Evolutionary conservation across 2,888 invertebrate genomes (phyloP).

Genomic region (Aphelenchoides bicaudatus): DNA sequence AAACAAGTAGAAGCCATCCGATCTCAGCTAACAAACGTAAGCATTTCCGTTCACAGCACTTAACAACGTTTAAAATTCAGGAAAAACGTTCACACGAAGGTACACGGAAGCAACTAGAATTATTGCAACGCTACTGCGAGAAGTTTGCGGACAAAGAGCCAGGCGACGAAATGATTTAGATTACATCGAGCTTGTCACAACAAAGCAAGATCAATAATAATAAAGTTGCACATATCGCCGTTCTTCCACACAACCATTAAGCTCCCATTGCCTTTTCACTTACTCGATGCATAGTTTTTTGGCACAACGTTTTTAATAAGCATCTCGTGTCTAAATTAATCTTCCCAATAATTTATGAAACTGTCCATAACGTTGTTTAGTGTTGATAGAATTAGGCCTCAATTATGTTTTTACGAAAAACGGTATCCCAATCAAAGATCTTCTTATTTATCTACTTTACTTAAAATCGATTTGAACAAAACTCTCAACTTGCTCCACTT

Average conservation of each 20-base stretch:
- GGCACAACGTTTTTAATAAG: too few relatives aligned
- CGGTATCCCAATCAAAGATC: not conserved
- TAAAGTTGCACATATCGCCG: not conserved
- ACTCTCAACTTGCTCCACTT: too few relatives aligned
- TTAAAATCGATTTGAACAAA: too few relatives aligned
- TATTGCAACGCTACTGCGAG: slow-evolving; percentile 28
- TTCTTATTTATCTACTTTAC: too few relatives aligned
- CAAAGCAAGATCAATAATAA: not conserved
- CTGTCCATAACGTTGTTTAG: not conserved
- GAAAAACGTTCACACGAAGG: slow-evolving; percentile 38
- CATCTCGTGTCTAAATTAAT: too few relatives aligned
- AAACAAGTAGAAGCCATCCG: slow-evolving; percentile 27
- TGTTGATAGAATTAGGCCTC: not conserved
- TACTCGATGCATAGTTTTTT: too few relatives aligned
- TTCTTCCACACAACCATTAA: slow-evolving; percentile 4
- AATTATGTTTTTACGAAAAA: not conserved
- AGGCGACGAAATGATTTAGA: slow-evolving; percentile 22
- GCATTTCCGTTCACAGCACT: not conserved
- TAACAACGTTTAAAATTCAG: slow-evolving; percentile 15
- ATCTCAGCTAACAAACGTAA: slow-evolving; percentile 34
- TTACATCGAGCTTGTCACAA: not conserved
- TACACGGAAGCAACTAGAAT: slow-evolving; percentile 34
- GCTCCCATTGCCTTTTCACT: not conserved
- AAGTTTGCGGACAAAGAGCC: slow-evolving; percentile 21
- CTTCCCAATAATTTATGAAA: too few relatives aligned